A percentile compares a stretch with the other conserved stretches of the same genome.
Evolutionary conservation across 2,888 invertebrate genomes (phyloP).

Genomic region (Cantharis lateralis): DNA sequence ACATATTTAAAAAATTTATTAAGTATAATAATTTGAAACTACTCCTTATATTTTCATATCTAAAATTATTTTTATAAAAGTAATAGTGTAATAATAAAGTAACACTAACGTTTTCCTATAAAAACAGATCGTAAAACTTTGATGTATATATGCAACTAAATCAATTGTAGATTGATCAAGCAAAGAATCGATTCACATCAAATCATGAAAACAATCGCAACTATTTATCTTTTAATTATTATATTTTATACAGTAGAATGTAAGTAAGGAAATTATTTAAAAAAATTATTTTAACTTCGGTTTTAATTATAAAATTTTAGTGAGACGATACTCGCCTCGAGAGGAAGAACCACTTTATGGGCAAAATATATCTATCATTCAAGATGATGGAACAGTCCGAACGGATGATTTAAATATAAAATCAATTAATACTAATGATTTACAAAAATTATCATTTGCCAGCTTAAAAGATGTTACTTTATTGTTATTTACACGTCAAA

Average conservation of each 20-base stretch:
- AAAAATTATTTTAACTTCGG: not conserved
- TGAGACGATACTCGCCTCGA: not conserved
- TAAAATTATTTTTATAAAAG: not conserved
- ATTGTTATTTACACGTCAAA: slow-evolving; percentile 36
- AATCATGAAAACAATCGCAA: not conserved
- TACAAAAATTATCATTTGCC: too few species aligned
- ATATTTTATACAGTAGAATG: not conserved
- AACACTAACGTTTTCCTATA: not conserved
- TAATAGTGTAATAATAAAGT: not conserved
- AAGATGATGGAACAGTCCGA: not conserved
- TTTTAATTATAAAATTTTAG: not conserved
- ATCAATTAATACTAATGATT: not conserved
- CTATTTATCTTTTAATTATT: not conserved
- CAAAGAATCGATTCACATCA: not conserved
- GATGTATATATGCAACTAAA: not conserved
- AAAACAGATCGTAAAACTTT: not conserved
- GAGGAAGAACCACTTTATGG: not conserved
- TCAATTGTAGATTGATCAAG: not conserved
- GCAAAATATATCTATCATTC: not conserved
- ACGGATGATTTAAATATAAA: not conserved
- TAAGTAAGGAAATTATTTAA: not conserved
- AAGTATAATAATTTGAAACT: too few species aligned
- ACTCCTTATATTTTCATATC: too few species aligned
- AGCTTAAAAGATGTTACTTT: slow-evolving; percentile 35
- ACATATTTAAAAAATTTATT: too few species aligned